These are phyloP conservation scores for Morphnarchus princeps DNA, from an alignment of 2,113 vertebrate species.

Conservation along the genomic window DNA sequence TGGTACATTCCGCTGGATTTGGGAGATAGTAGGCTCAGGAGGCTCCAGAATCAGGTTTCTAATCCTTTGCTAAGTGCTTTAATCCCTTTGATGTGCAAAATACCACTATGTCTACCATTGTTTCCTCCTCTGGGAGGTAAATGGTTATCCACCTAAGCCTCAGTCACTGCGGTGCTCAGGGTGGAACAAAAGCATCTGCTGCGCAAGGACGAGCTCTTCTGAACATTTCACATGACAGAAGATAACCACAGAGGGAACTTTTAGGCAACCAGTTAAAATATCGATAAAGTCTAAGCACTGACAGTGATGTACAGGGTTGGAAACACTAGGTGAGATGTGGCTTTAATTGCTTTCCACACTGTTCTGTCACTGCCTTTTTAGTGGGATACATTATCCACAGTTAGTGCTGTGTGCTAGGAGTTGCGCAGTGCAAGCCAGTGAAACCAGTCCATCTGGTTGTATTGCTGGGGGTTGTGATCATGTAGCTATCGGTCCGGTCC, in stretches of 20 bases:
- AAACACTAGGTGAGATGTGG: neutral
- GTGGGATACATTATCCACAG: neutral
- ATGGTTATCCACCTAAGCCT: neutral
- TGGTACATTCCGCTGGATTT: neutral
- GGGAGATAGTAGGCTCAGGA: neutral
- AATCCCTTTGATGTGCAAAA: conserved; percentile 50
- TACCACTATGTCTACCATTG: neutral
- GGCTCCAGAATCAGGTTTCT: neutral
- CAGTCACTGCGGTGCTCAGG: neutral
- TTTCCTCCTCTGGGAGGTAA: neutral
- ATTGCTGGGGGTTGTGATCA: neutral
- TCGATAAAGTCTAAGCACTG: neutral
- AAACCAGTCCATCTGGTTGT: neutral
- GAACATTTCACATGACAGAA: neutral
- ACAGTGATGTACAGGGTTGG: neutral
- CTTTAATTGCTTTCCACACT: neutral
- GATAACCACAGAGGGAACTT: neutral
- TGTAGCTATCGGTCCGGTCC: neutral
- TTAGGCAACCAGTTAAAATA: neutral
- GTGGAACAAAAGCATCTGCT: neutral
- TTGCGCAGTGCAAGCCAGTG: neutral
- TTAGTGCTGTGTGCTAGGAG: neutral
- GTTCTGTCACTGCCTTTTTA: neutral
- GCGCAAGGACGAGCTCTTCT: neutral
- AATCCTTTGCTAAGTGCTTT: conserved; percentile 20